Base-by-base conservation (phyloP, 2,113 vertebrate genomes). In the Aegotheles bennettii region DNA sequence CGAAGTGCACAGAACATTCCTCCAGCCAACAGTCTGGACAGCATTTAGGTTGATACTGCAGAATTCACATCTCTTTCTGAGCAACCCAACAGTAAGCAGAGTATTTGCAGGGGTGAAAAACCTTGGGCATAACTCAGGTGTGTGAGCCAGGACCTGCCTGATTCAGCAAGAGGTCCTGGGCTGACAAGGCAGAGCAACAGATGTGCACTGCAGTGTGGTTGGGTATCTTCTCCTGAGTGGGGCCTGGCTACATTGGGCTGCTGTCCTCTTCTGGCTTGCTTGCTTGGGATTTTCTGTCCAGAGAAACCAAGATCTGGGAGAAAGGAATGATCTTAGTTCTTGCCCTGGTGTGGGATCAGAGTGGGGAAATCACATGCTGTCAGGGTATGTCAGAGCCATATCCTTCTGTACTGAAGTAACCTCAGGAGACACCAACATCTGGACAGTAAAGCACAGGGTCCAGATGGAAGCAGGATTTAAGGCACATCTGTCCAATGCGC, bases 171-270 rank as follows among this genome's bases (percentile, higher is more conserved):
- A 56, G 10, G 13, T n/a, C 9, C 40, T 47, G 23, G 16, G 13
- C 19, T 20, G 45, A 25, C 4, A 21, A 53, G 20, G 63, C 23
- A 61, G 61, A 31, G 17, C n/a, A 59, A 26, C 0, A 2, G 29
- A 2, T 15, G 26, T 35, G 40, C 40, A 47, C 16, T 3, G 4
- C 24, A 25, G 2, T 0, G 0, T 31, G 14, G 26, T 9, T 3
- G 4, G 36, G 16, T 25, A 60, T 24, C 5, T 5, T 57, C 4
- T 19, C 14, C 36, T 6, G 10, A 33, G 15, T 11, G 8, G 9
- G 35, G 2, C 10, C 16, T 75, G 76, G 40, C 31, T 61, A 12
- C 3, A 3, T 25, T 29, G 36, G 20, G 28, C 15, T 1, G 3
- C 1, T 1, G 2, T 10, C 14, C 18, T 57, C 36, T 75, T 40